Base-by-base conservation (phyloP, 2,888 invertebrate species). In the Drosophila hamatofila region DNA sequence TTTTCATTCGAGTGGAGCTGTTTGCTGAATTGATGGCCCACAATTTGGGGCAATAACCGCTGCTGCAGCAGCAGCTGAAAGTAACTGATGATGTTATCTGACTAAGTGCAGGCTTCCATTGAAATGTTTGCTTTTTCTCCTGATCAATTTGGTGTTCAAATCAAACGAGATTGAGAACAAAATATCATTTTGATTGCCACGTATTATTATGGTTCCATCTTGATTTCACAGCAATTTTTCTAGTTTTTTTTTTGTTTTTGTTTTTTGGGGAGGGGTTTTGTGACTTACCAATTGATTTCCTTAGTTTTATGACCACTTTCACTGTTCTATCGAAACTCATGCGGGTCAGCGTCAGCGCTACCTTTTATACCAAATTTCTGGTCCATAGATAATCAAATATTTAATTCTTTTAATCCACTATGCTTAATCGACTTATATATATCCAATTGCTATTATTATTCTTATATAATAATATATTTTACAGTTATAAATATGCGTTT, bases 1-100 rank as follows among this genome's bases (percentile, higher is more conserved):
- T 72, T 64, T 77, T 51, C 52, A 65, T 48, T 81, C 65, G 62
- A 83, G 83, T 79, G 74, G 69, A 66, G 71, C 74, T 69, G 66
- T 76, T 78, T 61, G 56, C 39, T 49, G 44, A 64, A 69, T 54
- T 69, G 56, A 64, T 68, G 74, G 78, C 44, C 67, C 61, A 35
- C 71, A 61, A 67, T 67, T 77, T 72, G 51, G 78, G 64, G 63
- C 73, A 78, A 69, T 63, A 78, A 64, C 62, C 73, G 46, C 62
- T 59, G 56, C 23, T 46, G 27, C 35, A 35, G 37, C n/a, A n/a
- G n/a, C 30, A 33, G 33, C 41, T 35, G 48, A 33, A n/a, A 37
- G 25, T 54, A 30, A 33, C 35, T 33, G 52, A 33, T 23, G 49
- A 44, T 59, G 55, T 30, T 46, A 65, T 72, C 42, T 55, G 46